These are phyloP conservation scores for Sycobia sp. DNA, from an alignment of 1,140 invertebrate species.

Conservation along the genomic window DNA sequence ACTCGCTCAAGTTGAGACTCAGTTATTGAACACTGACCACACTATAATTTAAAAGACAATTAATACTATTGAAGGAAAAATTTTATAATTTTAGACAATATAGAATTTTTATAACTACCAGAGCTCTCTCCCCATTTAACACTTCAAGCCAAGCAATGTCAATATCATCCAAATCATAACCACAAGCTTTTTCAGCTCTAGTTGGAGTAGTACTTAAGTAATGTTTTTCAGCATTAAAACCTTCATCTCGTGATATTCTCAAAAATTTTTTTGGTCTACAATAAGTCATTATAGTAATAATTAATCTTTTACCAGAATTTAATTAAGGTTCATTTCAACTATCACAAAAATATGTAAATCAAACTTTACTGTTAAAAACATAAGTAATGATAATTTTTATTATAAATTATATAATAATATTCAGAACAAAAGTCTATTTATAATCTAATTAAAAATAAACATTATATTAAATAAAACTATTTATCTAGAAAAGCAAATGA, in stretches of 20 bases:
- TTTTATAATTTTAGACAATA: not conserved
- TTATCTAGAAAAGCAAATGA: too few relatives aligned
- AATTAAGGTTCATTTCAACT: too few relatives aligned
- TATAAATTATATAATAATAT: too few relatives aligned
- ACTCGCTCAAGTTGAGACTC: constrained; percentile 90
- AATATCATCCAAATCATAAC: constrained; percentile 93
- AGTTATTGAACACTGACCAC: constrained; percentile 73
- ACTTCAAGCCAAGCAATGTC: constrained; percentile 90
- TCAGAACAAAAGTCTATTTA: too few relatives aligned
- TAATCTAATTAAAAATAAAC: too few relatives aligned
- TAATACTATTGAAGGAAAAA: too few relatives aligned
- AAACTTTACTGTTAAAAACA: too few relatives aligned
- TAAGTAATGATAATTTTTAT: too few relatives aligned
- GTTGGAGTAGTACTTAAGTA: constrained; percentile 83
- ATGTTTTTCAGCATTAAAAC: constrained; percentile 83
- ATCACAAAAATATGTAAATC: too few relatives aligned
- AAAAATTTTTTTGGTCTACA: constrained; percentile 90
- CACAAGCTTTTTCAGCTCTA: constrained; percentile 87
- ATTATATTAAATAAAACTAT: too few relatives aligned
- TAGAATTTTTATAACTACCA: constrained; percentile 43
- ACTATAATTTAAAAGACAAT: constrained; percentile 52
- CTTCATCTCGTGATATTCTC: constrained; percentile 85
- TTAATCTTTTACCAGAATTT: not conserved
- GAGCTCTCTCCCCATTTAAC: constrained; percentile 84
- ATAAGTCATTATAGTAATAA: constrained; percentile 32